Base-by-base conservation (phyloP, 2,888 invertebrate genomes). In the Julus scandinavius region DNA sequence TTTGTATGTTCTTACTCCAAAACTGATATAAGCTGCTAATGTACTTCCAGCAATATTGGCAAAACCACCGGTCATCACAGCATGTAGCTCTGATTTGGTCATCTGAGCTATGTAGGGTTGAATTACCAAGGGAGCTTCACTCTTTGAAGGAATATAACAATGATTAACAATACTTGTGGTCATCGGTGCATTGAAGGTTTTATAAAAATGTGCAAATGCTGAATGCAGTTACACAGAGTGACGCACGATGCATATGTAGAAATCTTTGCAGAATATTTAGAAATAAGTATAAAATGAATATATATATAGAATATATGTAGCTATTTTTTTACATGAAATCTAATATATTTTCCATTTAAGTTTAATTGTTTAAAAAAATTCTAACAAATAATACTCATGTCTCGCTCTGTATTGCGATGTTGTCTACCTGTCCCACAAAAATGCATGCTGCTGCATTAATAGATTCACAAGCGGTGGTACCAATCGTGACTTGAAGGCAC, bases 391-490 rank as follows among this genome's bases (percentile, higher is more conserved):
- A 3, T 58, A n/a, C 11, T 54, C 13, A 54, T 17, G 29, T 6
- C 38, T 80, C 38, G 7, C 80, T 29, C 80, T 80, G 38, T 80
- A 38, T 38, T 80, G 80, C 1, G 29, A 38, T 80, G 41, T 80
- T 41, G 20, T 90, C 92, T 91, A 97, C 97, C 96, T 96, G 96
- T 89, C 99, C 98, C 29, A 99, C 93, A 91, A 99, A 99, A 49
- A 98, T 96, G 92, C 98, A 98, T 0, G 97, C 98, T 0, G 98
- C 96, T 17, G 97, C 95, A 90, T 96, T 97, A 80, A 99, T 95
- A 89, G 98, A 98, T 93, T 99, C 99, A 88, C 97, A 97, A 0
- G 98, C 97, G 0, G 99, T 97, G 0, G 99, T 99, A 20, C 95
- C 96, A 92, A 97, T 93, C 0, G 95, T 92, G 17, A 93, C 91